Conservation (phyloP, 2,888 invertebrate species). For the Mimachlamys varia region DNA sequence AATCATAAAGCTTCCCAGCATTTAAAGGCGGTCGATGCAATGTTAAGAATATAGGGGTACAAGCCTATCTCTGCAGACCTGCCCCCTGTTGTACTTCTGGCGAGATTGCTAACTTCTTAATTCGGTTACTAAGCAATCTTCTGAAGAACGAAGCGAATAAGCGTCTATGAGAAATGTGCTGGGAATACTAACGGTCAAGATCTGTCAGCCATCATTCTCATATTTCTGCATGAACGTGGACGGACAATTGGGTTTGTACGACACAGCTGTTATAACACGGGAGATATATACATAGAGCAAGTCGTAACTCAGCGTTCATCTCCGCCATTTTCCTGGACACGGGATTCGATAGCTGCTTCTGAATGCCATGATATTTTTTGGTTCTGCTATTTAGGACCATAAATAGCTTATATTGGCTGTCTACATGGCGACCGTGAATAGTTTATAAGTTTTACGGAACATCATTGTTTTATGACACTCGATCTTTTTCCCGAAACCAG, state of each 20-base stretch:
- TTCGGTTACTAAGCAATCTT: neutral
- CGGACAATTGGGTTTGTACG: neutral
- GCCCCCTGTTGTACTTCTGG: neutral
- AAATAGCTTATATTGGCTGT: neutral
- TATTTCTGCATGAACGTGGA: neutral
- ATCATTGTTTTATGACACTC: too few species aligned
- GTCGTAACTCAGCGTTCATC: neutral
- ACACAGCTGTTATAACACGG: neutral
- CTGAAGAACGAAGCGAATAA: conserved; percentile 9
- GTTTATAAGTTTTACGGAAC: too few species aligned
- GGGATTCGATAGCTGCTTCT: neutral
- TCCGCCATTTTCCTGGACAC: neutral
- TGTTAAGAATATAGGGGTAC: neutral
- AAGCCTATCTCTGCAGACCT: neutral
- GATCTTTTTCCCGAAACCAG: too few species aligned
- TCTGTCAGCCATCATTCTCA: neutral
- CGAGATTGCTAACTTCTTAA: conserved; percentile 16
- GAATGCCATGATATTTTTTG: neutral
- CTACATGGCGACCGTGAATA: neutral
- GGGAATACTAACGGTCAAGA: conserved; percentile 31
- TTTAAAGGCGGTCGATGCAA: neutral
- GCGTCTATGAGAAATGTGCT: conserved; percentile 36
- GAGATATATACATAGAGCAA: neutral
- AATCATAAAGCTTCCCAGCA: neutral
- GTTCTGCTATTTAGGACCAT: neutral